Base-by-base conservation (phyloP, 2,888 invertebrate species). In the Elysia crispata region DNA sequence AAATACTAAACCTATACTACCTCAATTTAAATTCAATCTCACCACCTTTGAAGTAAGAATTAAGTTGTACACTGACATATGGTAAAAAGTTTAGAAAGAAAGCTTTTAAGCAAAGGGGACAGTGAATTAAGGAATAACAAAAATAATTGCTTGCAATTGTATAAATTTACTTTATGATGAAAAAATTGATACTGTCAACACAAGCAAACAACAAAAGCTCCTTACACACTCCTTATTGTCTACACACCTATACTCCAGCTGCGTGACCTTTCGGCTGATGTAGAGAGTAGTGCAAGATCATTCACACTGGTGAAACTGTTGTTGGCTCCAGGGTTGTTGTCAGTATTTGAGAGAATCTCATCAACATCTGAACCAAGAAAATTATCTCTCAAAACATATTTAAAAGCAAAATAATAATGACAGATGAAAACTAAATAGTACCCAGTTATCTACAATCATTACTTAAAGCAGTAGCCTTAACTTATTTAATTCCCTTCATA, bases 161-260 rank as follows among this genome's bases (percentile, higher is more conserved):
- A n/a, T 60, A 60, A 20, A 60, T 60, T 20, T 60, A 60, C 60
- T 60, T 60, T 18, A 54, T 15, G 20, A 54, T 15, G 13, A 54
- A 20, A 60, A 60, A 60, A 60, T 23, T 23, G 6, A 8, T 5
- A 8, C 20, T 60, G 20, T 60, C 20, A 60, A 60, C 3, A 23
- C 3, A 60, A 60, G 60, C 60, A 20, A 60, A 20, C 6, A 20
- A 15, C 20, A 60, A 20, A 60, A 8, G 15, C 6, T 23, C n/a
- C 20, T 60, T 20, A 60, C 3, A 6, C 13, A 54, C 13, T 54
- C 13, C 8, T 60, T 60, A 23, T 23, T 8, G 23, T 20, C 6
- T 25, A 64, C 69, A 72, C 75, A 89, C 89, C 89, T 83, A 86
- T 85, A 84, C 89, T 88, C 87, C 86, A 88, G 76, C 88, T 88